Conservation (phyloP, 2,113 vertebrate species). For the Gasterosteus nipponicus region DNA sequence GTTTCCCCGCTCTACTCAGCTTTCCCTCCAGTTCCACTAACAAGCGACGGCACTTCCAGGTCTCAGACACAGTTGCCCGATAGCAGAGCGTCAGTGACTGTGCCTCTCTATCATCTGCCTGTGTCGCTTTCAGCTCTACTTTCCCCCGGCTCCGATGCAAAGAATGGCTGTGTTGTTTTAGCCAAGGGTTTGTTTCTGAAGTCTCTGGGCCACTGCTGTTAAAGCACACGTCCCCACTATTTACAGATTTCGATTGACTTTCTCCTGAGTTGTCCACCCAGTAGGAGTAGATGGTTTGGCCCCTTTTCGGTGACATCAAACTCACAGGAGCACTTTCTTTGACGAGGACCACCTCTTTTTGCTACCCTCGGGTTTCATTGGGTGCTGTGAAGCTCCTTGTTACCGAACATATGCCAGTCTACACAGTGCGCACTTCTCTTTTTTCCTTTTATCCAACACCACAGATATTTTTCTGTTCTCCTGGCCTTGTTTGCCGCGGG, state of each 20-base stretch:
- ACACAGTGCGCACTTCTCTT: neutral
- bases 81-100: conserved; percentile 61
- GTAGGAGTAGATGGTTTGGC: conserved; percentile 15
- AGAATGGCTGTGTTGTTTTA: conserved; percentile 20
- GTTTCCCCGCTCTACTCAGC: conserved; percentile 18
- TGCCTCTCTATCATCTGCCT: conserved; percentile 50
- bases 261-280: conserved; percentile 24
- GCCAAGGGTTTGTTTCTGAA: conserved; percentile 54
- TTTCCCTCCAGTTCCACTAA: conserved; percentile 62
- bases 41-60: conserved; percentile 68
- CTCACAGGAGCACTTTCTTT: conserved; percentile 12
- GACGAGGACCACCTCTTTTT: neutral
- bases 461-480: conserved; percentile 15
- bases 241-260: conserved; percentile 32
- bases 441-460: conserved; percentile 10
- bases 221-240: conserved; percentile 27
- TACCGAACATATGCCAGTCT: conserved; percentile 9
- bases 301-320: conserved; percentile 31
- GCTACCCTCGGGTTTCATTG: neutral
- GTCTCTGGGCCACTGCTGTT: conserved; percentile 46
- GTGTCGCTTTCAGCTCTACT: conserved; percentile 47
- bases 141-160: conserved; percentile 11
- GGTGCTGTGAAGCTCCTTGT: conserved; percentile 12
- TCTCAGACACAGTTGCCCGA: conserved; percentile 57
- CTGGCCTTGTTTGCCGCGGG: conserved; percentile 10